Evolutionary conservation across 2,888 invertebrate species (phyloP).

Genomic region (Amphipoea lucens): DNA sequence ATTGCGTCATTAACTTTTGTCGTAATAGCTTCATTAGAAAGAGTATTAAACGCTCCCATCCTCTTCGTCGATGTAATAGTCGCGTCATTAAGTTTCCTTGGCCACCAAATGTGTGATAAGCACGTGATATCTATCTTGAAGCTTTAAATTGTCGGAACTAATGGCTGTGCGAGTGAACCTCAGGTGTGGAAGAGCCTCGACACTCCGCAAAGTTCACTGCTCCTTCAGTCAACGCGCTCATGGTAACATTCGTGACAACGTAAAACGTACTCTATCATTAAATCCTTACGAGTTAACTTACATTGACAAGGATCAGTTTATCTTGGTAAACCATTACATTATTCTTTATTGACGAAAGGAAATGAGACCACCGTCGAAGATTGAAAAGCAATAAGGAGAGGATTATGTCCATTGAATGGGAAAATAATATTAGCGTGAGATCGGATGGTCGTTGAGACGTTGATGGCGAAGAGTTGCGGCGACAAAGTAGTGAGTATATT

Average conservation of each 20-base stretch:
- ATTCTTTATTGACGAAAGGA: conserved; percentile 76
- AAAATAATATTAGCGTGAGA: conserved; percentile 52
- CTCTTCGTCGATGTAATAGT: conserved; percentile 55
- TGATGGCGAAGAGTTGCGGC: conserved; percentile 6
- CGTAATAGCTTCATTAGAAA: conserved; percentile 63
- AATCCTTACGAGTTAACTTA: conserved; percentile 63
- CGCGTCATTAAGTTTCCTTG: conserved; percentile 55
- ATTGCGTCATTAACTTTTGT: conserved; percentile 68
- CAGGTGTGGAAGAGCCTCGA: conserved; percentile 84
- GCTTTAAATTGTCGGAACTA: conserved; percentile 84
- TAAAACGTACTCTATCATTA: conserved; percentile 75
- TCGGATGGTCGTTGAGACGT: conserved; percentile 27
- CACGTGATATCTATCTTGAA: conserved; percentile 80
- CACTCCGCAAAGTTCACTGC: conserved; percentile 88
- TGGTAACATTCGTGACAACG: conserved; percentile 68
- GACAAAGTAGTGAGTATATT: conserved; percentile 33
- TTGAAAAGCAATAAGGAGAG: conserved; percentile 66
- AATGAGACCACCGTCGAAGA: conserved; percentile 76
- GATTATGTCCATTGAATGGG: conserved; percentile 53
- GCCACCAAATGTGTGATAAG: conserved; percentile 75
- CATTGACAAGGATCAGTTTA: conserved; percentile 54
- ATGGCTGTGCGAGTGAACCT: conserved; percentile 86
- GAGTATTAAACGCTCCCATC: conserved; percentile 50
- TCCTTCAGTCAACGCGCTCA: conserved; percentile 78
- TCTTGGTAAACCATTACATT: conserved; percentile 78